Evolutionary conservation across 2,113 vertebrate genomes (phyloP).

Genomic region (Myiozetetes cayanensis): DNA sequence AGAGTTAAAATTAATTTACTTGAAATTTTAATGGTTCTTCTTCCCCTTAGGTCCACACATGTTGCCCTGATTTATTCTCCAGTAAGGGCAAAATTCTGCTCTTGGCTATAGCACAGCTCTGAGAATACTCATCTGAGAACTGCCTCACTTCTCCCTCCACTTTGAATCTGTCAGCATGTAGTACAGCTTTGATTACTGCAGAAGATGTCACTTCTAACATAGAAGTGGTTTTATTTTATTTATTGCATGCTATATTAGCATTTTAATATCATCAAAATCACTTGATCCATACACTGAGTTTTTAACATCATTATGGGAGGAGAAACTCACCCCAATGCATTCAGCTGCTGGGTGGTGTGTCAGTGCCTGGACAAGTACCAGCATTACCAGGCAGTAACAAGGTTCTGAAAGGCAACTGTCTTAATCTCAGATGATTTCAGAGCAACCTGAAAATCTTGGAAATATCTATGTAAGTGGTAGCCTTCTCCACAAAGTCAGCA

Average conservation of each 20-base stretch:
- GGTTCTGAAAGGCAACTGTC: not conserved
- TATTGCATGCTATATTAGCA: not conserved
- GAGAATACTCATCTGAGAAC: not conserved
- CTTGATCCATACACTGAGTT: not conserved
- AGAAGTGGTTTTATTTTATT: not conserved
- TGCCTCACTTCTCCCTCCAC: not conserved
- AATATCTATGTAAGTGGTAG: not conserved
- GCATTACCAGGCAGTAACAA: not conserved
- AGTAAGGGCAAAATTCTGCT: not conserved
- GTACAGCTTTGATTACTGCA: not conserved
- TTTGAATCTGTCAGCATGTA: not conserved
- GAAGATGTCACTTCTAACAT: not conserved
- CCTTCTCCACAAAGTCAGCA: not conserved
- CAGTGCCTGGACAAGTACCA: not conserved
- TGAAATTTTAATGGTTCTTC: not conserved
- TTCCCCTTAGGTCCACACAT: not conserved
- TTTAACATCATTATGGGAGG: not conserved
- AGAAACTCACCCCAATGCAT: not conserved
- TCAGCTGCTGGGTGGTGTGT: not conserved
- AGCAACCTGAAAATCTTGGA: slow-evolving; percentile 21
- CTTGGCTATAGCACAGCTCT: not conserved
- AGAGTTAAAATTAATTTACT: slow-evolving; percentile 22
- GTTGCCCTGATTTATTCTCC: not conserved
- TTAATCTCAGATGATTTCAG: not conserved
- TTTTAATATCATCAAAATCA: not conserved